Base-by-base conservation (phyloP, 2,888 invertebrate genomes). In the Agriopis aurantiaria region DNA sequence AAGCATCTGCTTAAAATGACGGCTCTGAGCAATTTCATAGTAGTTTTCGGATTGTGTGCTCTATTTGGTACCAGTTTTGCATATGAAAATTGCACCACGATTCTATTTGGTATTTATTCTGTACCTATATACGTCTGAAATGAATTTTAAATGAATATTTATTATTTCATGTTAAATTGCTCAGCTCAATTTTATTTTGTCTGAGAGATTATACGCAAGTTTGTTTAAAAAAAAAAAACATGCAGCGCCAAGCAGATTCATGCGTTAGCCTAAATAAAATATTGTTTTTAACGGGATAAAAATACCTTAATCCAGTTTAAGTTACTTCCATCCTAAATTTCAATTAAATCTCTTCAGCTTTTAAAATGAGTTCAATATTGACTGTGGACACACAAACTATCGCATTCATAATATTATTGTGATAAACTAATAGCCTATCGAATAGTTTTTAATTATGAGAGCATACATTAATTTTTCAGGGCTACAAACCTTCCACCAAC, bases 21-120 rank as follows among this genome's bases (percentile, higher is more conserved):
- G 7, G 17, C 33, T 11, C 9, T 46, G 12, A 48, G 7, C 2
- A 48, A 48, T 45, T 12, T 59, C n/a, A 8, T 23, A 17, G 23
- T 48, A n/a, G n/a, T 59, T 48, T 59, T 59, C 3, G 45, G 23
- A 10, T 14, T 49, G 23, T 49, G 40, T 60, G 49, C 33, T n/a
- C 9, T 60, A 33, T n/a, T 60, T 14, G 8, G 41, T 11, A 40
- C 6, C 49, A 60, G 40, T 49, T 49, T 46, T 33, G 23, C 49
- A n/a, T 3, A 5, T 60, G 51, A 49, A 33, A 40, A 14, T 33
- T 33, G 33, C 33, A 33, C 7, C 2, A 11, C 48, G 12, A 11
- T 46, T 45, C 11, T 48, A 4, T 58, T 8, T 46, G 58, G 58
- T 58, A 58, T 17, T 52, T 48, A 48, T 0, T 48, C 12, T 48